Evolutionary conservation across 2,113 vertebrate species (phyloP).

Genomic region (Tupaia tana): DNA sequence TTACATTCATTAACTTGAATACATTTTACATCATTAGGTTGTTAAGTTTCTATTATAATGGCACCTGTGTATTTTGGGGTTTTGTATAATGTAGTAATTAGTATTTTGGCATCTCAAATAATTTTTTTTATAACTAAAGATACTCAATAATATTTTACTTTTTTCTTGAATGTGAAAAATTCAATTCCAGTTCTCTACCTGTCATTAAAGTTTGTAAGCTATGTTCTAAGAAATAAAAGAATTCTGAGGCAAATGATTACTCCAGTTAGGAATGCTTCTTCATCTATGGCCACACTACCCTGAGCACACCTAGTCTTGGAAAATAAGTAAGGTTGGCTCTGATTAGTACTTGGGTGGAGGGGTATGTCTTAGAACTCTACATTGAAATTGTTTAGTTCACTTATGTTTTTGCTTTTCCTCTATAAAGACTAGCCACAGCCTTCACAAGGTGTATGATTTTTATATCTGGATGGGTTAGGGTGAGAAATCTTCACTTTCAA

Average conservation of each 20-base stretch:
- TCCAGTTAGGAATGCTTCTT: not conserved
- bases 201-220: not conserved
- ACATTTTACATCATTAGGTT: not conserved
- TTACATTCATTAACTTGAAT: not conserved
- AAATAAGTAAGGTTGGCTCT: too few species aligned
- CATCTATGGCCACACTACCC: too few species aligned
- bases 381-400: not conserved
- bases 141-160: not conserved
- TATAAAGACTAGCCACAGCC: not conserved
- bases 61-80: not conserved
- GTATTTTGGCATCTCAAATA: not conserved
- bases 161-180: constrained; percentile 43
- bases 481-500: constrained; percentile 2
- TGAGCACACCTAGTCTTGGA: too few species aligned
- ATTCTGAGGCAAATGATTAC: not conserved
- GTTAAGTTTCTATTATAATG: not conserved
- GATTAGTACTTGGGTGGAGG: too few species aligned
- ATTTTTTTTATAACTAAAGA: not conserved
- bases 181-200: not conserved
- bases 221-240: constrained; percentile 19
- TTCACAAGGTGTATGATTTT: not conserved
- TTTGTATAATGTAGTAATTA: not conserved
- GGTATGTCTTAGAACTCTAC: not conserved
- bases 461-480: not conserved
- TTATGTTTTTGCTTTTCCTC: constrained; percentile 20